A percentile compares a stretch with the other conserved stretches of the same genome.
phyloP scores from a whole-genome alignment of 2,888 invertebrate species.

The Netelia melanura region DNA sequence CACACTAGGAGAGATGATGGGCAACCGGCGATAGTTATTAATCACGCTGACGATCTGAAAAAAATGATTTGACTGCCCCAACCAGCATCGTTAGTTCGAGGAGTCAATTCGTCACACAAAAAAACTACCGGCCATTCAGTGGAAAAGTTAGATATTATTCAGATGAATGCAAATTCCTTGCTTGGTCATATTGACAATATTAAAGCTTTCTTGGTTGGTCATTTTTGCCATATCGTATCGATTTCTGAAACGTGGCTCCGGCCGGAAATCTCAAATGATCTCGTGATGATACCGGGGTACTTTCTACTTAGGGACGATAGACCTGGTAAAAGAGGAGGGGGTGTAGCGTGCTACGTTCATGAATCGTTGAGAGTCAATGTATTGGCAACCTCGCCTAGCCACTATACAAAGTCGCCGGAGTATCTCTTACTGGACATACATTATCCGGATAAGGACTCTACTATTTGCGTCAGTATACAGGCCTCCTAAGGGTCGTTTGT shows the following conservation, averaged over 20 bases:
- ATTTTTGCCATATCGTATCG: slow-evolving; percentile 7
- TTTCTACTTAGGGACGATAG: neutral
- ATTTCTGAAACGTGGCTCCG: slow-evolving; percentile 24
- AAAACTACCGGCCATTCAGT: no score
- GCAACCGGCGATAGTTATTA: no score
- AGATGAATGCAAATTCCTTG: neutral
- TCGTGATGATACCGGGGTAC: neutral
- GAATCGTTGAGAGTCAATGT: neutral
- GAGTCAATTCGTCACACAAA: no score
- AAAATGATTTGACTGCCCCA: no score
- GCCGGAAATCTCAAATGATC: neutral
- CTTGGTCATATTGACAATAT: slow-evolving; percentile 1
- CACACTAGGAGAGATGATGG: no score
- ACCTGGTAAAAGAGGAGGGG: neutral
- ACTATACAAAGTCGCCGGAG: neutral
- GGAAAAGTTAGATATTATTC: no score
- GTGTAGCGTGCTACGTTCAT: neutral
- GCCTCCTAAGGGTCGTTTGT: neutral
- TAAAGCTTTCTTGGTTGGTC: neutral
- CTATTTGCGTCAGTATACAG: neutral
- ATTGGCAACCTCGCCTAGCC: neutral
- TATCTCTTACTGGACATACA: neutral
- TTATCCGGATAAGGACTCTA: neutral
- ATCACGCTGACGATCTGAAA: no score
- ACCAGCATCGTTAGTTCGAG: no score